Evolutionary conservation across 2,797 vertebrate genomes (phyloP).

Genomic region (Corythornis leucogaster): DNA sequence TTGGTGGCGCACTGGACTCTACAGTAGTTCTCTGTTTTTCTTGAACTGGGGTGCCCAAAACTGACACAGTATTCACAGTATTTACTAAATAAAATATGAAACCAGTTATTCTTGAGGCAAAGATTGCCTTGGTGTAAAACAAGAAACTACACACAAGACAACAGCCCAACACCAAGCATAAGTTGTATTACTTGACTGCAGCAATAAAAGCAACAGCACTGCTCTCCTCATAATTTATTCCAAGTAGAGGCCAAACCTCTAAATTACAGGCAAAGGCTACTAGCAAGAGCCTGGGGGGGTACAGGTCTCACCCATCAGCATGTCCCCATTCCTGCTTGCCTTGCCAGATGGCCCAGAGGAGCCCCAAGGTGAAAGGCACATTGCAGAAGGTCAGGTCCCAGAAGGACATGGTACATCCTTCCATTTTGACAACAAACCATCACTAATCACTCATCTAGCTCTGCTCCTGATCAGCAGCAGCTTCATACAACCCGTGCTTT

Average conservation of each 20-base stretch:
- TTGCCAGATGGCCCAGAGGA: not conserved
- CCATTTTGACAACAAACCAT: not conserved
- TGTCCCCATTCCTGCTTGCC: not conserved
- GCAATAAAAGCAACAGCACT: not conserved
- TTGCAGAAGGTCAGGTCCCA: not conserved
- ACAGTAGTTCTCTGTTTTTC: too few relatives aligned
- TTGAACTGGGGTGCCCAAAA: too few relatives aligned
- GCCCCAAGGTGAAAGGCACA: not conserved
- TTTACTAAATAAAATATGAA: not conserved
- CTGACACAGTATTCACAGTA: too few relatives aligned
- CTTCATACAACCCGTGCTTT: not conserved
- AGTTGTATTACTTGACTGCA: not conserved
- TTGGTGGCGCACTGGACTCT: too few relatives aligned
- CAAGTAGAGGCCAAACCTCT: not conserved
- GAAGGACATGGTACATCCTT: not conserved
- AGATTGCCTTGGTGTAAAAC: not conserved
- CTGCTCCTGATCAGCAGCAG: not conserved
- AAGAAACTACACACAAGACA: not conserved
- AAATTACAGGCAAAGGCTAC: not conserved
- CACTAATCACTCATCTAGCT: not conserved
- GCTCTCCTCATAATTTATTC: not conserved
- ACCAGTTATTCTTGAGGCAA: not conserved
- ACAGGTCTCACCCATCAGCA: not conserved
- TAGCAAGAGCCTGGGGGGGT: not conserved
- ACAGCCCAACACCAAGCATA: rapidly evolving